Evolutionary conservation across 1,140 invertebrate genomes (phyloP).

Genomic region (Macrobrachium rosenbergii): DNA sequence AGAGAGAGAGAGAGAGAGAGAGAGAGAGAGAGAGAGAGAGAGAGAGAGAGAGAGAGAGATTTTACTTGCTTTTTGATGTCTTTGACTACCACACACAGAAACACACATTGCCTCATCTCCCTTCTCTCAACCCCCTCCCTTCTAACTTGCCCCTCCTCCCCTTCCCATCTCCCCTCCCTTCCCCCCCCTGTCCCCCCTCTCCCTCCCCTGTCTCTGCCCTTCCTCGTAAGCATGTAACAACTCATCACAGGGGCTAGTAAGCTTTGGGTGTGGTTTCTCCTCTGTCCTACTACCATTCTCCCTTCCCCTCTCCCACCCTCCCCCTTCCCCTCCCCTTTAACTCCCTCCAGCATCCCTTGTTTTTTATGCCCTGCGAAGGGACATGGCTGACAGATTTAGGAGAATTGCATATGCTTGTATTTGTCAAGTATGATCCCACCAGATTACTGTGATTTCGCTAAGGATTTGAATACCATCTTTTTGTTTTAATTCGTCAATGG

Average conservation of each 20-base stretch:
- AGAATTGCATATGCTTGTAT: too few species aligned
- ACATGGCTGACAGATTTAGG: too few species aligned
- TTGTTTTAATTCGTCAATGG: too few species aligned
- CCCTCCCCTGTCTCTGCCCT: too few species aligned
- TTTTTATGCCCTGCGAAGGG: too few species aligned
- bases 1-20: too few species aligned
- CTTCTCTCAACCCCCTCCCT: neutral
- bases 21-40: too few species aligned
- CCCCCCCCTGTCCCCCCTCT: neutral
- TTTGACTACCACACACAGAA: neutral
- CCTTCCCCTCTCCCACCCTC: conserved; percentile 5
- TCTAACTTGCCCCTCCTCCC: neutral
- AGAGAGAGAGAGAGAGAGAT: too few species aligned
- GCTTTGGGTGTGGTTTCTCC: neutral
- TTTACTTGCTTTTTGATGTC: too few species aligned
- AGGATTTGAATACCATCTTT: too few species aligned
- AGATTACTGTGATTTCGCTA: too few species aligned
- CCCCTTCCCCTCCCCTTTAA: conserved; percentile 12
- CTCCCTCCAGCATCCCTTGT: conserved; percentile 9
- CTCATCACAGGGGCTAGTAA: neutral
- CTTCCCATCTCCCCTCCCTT: neutral
- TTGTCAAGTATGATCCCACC: too few species aligned
- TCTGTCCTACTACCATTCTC: neutral
- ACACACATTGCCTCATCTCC: neutral
- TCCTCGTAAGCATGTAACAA: neutral